phyloP scores from a whole-genome alignment of 2,113 vertebrate genomes.

The Spea bombifrons region DNA sequence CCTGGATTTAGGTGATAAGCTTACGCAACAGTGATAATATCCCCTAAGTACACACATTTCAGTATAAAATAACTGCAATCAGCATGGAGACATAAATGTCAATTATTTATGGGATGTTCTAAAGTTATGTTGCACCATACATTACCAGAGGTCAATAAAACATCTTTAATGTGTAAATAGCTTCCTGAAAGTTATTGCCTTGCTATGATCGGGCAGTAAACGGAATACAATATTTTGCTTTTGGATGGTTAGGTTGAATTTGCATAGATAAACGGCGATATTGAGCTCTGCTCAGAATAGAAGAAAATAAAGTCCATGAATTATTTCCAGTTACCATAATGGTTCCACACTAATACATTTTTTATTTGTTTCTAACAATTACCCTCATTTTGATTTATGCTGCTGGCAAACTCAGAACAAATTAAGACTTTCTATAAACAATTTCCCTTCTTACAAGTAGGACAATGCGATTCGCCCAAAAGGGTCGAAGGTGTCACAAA shows the following conservation, averaged over 20 bases:
- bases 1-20: slow-evolving; percentile 2
- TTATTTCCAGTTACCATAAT: neutral
- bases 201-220: slow-evolving; percentile 40
- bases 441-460: too few relatives aligned
- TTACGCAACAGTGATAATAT: slow-evolving; percentile 18
- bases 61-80: slow-evolving; percentile 33
- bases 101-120: slow-evolving; percentile 38
- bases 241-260: slow-evolving; percentile 8
- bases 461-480: too few relatives aligned
- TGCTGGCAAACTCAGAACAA: neutral
- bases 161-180: slow-evolving; percentile 48
- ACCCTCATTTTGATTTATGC: neutral
- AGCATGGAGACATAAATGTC: slow-evolving; percentile 34
- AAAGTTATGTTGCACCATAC: slow-evolving; percentile 41
- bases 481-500: too few relatives aligned
- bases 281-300: neutral
- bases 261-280: slow-evolving; percentile 20
- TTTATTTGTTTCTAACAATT: neutral
- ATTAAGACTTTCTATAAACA: neutral
- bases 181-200: slow-evolving; percentile 45
- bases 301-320: slow-evolving; percentile 19
- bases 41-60: slow-evolving; percentile 29
- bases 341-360: neutral
- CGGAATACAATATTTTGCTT: slow-evolving; percentile 41
- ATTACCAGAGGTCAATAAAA: slow-evolving; percentile 46